Conservation (phyloP, 2,113 vertebrate genomes). For the Pseudonaja textilis region DNA sequence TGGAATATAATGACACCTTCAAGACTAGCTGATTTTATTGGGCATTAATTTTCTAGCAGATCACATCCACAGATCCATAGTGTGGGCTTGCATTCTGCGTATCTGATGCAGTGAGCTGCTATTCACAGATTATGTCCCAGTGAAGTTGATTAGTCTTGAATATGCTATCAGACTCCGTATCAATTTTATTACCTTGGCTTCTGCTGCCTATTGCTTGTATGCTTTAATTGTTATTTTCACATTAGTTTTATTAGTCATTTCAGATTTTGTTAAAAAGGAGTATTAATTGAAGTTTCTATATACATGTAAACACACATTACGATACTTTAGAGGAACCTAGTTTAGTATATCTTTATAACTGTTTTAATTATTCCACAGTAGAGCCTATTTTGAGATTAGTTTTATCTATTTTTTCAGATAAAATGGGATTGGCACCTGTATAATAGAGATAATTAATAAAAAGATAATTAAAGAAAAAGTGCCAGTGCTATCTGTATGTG, state of each 20-base stretch:
- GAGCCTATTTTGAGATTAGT: not conserved
- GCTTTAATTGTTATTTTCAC: not conserved
- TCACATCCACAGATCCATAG: not conserved
- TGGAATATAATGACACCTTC: not conserved
- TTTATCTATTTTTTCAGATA: constrained; percentile 7
- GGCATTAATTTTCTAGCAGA: not conserved
- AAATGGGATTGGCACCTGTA: not conserved
- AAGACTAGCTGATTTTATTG: not conserved
- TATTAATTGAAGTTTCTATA: not conserved
- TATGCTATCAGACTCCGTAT: not conserved
- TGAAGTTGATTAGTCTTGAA: not conserved
- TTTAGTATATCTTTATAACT: not conserved
- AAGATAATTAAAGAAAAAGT: too few relatives aligned
- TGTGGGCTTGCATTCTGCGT: not conserved
- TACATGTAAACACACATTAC: not conserved
- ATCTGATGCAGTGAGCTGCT: not conserved
- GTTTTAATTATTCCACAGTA: not conserved
- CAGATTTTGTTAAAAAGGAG: not conserved
- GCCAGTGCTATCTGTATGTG: not conserved
- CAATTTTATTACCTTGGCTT: not conserved
- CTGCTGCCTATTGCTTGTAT: not conserved
- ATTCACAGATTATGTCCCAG: not conserved
- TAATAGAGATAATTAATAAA: not conserved
- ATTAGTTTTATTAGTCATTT: not conserved
- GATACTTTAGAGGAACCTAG: not conserved